These are phyloP conservation scores for Drosophila picticornis DNA, from an alignment of 2,888 invertebrate genomes.

Conservation along the genomic window DNA sequence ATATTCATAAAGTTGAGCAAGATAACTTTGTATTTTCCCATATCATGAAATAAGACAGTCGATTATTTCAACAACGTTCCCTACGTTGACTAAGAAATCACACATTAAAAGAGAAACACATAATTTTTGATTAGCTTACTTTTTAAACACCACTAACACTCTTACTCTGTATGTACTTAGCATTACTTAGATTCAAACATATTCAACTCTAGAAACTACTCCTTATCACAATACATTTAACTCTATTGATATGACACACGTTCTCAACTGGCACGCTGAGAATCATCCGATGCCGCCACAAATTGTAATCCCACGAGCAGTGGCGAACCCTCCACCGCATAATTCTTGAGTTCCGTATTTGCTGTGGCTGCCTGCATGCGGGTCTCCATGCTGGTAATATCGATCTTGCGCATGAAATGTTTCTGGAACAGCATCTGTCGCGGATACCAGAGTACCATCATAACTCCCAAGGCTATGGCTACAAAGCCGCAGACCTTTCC, in stretches of 20 bases:
- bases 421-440: conserved; percentile 56
- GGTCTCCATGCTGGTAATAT: conserved; percentile 61
- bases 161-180: conserved; percentile 2
- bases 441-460: conserved; percentile 72
- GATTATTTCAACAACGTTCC: neutral
- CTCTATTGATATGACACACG: neutral
- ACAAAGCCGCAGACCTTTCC: conserved; percentile 57
- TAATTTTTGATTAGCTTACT: conserved; percentile 15
- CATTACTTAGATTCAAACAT: conserved; percentile 19
- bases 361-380: conserved; percentile 32
- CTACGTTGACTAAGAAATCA: neutral
- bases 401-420: conserved; percentile 69
- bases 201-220: conserved; percentile 22
- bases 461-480: conserved; percentile 54
- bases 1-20: too few relatives aligned
- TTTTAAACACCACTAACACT: conserved; percentile 20
- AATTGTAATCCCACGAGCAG: conserved; percentile 60
- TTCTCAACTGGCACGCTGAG: conserved; percentile 32
- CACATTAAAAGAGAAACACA: neutral
- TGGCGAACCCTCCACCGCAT: conserved; percentile 59
- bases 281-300: conserved; percentile 17
- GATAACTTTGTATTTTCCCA: conserved; percentile 16
- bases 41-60: neutral
- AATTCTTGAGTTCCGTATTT: conserved; percentile 34
- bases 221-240: conserved; percentile 43